Conservation (phyloP, 2,888 invertebrate genomes). For the Bellardia bayeri region DNA sequence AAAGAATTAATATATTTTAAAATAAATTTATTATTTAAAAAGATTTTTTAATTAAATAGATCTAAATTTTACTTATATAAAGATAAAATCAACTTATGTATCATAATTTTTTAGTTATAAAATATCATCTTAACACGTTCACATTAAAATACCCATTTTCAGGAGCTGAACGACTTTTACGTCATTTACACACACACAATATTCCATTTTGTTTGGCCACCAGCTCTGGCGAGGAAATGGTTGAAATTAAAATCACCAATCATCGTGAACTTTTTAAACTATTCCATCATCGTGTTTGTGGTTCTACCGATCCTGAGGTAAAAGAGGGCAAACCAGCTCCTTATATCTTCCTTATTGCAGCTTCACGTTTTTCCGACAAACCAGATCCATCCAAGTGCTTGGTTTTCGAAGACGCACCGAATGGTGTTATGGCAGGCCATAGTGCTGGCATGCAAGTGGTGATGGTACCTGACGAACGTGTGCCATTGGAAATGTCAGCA, state of each 20-base stretch:
- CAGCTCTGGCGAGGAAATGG: slow-evolving; percentile 91
- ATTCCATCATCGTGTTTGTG: slow-evolving; percentile 92
- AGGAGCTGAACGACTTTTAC: slow-evolving; percentile 92
- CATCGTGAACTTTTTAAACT: slow-evolving; percentile 88
- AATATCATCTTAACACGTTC: not conserved
- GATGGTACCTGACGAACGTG: slow-evolving; percentile 90
- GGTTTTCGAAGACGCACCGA: slow-evolving; percentile 96
- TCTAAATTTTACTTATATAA: too few species aligned
- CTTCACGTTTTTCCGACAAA: slow-evolving; percentile 88
- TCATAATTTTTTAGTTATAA: not conserved
- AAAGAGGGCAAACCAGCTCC: slow-evolving; percentile 95
- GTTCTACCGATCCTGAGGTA: slow-evolving; percentile 92
- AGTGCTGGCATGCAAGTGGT: slow-evolving; percentile 94
- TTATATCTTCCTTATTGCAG: slow-evolving; percentile 93
- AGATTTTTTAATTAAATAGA: too few species aligned
- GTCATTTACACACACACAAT: slow-evolving; percentile 89
- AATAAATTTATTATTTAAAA: too few species aligned
- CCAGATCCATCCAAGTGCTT: slow-evolving; percentile 88
- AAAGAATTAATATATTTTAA: too few species aligned
- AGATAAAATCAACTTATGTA: too few species aligned
- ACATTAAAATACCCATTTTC: slow-evolving; percentile 77
- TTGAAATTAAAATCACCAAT: slow-evolving; percentile 88
- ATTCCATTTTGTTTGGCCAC: slow-evolving; percentile 95
- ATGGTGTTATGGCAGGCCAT: slow-evolving; percentile 92
- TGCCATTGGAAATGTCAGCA: slow-evolving; percentile 84